phyloP scores from a whole-genome alignment of 2,888 invertebrate genomes.

The Epsilonema sp. region DNA sequence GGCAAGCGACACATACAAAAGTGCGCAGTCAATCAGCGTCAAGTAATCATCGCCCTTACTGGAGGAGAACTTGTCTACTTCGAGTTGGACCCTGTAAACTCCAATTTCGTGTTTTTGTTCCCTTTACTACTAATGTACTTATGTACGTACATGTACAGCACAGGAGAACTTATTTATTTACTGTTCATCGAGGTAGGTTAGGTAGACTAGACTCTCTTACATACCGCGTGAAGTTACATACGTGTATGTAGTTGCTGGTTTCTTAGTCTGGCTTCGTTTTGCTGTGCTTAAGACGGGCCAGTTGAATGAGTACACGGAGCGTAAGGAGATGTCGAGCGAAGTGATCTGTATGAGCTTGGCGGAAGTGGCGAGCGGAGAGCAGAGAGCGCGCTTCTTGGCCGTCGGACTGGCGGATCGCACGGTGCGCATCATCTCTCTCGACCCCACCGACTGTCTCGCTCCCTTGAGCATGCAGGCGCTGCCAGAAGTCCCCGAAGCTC shows the following conservation, averaged over 20 bases:
- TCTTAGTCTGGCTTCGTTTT: no score
- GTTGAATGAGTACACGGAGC: slow-evolving; percentile 89
- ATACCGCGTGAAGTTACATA: background rate
- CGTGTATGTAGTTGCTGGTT: no score
- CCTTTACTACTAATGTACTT: no score
- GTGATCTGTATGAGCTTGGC: slow-evolving; percentile 96
- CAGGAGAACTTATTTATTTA: no score
- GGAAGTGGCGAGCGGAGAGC: slow-evolving; percentile 80
- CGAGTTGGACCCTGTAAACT: slow-evolving; percentile 94
- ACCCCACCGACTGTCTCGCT: slow-evolving; percentile 74
- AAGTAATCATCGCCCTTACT: slow-evolving; percentile 89
- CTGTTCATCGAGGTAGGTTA: no score
- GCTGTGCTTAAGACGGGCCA: slow-evolving; percentile 78
- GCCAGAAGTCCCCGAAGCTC: slow-evolving; percentile 82
- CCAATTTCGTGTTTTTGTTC: no score
- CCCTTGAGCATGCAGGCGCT: slow-evolving; percentile 88
- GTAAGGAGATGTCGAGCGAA: slow-evolving; percentile 85
- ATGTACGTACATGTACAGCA: no score
- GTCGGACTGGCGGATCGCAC: slow-evolving; percentile 89
- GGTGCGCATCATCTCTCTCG: slow-evolving; percentile 85
- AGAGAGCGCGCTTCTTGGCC: slow-evolving; percentile 78
- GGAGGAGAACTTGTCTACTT: slow-evolving; percentile 96
- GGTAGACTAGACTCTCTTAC: background rate
- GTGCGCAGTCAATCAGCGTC: slow-evolving; percentile 92
- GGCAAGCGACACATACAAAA: slow-evolving; percentile 89